Percentiles rank a stretch among this genome's conserved stretches.
Conservation (phyloP, 2,888 invertebrate genomes). For the Phyto melanocephala region DNA sequence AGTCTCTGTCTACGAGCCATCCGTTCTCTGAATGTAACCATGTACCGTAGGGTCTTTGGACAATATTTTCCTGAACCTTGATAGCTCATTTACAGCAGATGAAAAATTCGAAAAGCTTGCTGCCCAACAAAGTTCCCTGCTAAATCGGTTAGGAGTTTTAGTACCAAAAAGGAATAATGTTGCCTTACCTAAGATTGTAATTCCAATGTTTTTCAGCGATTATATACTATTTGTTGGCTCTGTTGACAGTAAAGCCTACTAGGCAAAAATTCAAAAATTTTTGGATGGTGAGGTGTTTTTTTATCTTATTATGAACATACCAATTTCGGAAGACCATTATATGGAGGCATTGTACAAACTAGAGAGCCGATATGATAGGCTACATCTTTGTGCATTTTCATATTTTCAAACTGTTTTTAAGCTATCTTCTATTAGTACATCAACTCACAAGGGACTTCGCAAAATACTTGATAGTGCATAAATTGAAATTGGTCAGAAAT, state of each 20-base stretch:
- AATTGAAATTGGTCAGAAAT: too few relatives aligned
- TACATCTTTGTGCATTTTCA: neutral
- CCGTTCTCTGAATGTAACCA: too few relatives aligned
- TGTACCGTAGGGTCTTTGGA: too few relatives aligned
- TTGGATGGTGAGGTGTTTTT: slow-evolving; percentile 40
- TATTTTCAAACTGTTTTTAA: slow-evolving; percentile 27
- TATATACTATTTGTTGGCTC: slow-evolving; percentile 20
- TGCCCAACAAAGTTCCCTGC: neutral
- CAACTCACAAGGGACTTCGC: neutral
- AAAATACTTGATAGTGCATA: neutral
- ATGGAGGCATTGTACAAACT: too few relatives aligned
- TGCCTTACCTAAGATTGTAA: too few relatives aligned
- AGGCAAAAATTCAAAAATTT: slow-evolving; percentile 28
- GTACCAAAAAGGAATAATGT: too few relatives aligned
- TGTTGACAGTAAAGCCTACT: neutral
- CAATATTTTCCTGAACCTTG: too few relatives aligned
- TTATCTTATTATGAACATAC: slow-evolving; percentile 29
- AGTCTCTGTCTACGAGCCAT: too few relatives aligned
- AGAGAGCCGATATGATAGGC: too few relatives aligned
- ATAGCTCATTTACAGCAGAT: too few relatives aligned
- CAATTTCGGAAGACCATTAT: slow-evolving; percentile 16
- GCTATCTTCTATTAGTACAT: neutral
- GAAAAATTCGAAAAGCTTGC: neutral
- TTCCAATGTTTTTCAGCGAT: too few relatives aligned
- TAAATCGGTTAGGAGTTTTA: neutral